Evolutionary conservation across 2,888 invertebrate species (phyloP).

Genomic region (Galeopsomyia nigrocyanea): DNA sequence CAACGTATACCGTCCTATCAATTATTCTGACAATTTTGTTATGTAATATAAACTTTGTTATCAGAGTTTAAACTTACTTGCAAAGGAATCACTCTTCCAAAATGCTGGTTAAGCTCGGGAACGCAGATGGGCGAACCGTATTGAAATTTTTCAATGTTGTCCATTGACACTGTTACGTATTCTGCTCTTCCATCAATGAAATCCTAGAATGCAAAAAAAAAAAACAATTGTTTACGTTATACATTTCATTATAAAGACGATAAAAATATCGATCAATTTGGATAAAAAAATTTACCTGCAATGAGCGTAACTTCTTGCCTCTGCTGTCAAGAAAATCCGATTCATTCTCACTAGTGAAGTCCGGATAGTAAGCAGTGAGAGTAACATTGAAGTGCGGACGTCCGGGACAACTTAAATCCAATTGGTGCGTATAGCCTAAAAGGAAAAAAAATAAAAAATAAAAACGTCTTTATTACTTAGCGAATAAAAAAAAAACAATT

Average conservation of each 20-base stretch:
- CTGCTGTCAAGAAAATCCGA: constrained; percentile 67
- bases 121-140: constrained; percentile 70
- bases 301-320: constrained; percentile 67
- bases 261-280: neutral
- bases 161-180: constrained; percentile 71
- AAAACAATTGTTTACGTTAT: no score
- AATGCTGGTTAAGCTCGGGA: constrained; percentile 71
- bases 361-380: constrained; percentile 71
- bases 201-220: constrained; percentile 64
- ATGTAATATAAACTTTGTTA: neutral
- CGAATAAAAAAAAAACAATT: neutral
- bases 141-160: constrained; percentile 65
- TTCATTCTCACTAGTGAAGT: constrained; percentile 67
- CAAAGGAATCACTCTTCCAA: constrained; percentile 67
- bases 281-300: constrained; percentile 69
- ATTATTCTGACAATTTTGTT: no score
- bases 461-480: neutral
- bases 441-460: no score
- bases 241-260: neutral
- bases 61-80: constrained; percentile 58
- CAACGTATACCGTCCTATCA: no score
- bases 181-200: constrained; percentile 69
- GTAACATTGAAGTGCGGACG: constrained; percentile 68
- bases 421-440: neutral
- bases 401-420: constrained; percentile 65